Conservation (phyloP, 1,140 invertebrate genomes). For the Lordiphosa mommai region DNA sequence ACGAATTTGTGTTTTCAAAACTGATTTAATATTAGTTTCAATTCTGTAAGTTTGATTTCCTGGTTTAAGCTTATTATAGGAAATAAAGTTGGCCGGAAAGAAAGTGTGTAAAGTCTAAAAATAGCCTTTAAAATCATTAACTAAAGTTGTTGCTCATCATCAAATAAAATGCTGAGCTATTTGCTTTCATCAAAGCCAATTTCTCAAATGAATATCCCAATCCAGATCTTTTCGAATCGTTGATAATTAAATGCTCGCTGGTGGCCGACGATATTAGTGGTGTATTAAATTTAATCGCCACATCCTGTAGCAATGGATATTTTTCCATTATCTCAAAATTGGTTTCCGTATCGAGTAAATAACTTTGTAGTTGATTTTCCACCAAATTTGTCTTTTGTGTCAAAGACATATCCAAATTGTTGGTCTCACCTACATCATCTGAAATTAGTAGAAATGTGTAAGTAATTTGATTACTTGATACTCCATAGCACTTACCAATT, state of each 20-base stretch:
- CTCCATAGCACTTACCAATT: background rate
- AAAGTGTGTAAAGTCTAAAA: no score
- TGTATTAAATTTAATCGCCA: slow-evolving; percentile 29
- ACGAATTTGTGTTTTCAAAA: no score
- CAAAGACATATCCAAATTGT: slow-evolving; percentile 15
- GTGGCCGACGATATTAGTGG: slow-evolving; percentile 13
- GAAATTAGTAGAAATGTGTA: no score
- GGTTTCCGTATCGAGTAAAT: slow-evolving; percentile 18
- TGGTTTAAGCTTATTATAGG: no score
- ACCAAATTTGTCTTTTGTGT: slow-evolving; percentile 15
- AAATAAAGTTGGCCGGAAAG: no score
- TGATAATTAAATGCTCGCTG: slow-evolving; percentile 4
- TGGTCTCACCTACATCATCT: slow-evolving; percentile 5
- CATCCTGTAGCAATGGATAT: slow-evolving; percentile 22
- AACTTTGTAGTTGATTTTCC: slow-evolving; percentile 11
- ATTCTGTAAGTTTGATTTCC: no score
- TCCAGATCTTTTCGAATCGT: background rate
- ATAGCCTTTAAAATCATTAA: no score
- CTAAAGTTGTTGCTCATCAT: background rate
- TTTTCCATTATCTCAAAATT: slow-evolving; percentile 16
- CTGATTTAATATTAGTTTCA: no score
- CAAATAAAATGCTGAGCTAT: background rate
- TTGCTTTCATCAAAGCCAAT: slow-evolving; percentile 25
- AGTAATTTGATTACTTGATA: background rate
- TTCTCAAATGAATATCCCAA: slow-evolving; percentile 17